Conservation (phyloP, 2,888 invertebrate genomes). For the Drosophila recens region DNA sequence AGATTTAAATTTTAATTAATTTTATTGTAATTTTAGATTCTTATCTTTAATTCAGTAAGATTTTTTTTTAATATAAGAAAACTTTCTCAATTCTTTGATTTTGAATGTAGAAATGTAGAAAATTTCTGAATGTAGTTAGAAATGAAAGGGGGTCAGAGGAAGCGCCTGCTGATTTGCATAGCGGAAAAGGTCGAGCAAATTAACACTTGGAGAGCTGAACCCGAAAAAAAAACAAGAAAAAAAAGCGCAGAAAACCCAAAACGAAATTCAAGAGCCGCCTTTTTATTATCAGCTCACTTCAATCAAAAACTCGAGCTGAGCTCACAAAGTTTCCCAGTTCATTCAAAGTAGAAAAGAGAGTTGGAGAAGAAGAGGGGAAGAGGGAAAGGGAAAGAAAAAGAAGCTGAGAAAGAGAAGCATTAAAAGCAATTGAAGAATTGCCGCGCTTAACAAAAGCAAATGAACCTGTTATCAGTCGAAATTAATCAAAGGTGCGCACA, state of each 20-base stretch:
- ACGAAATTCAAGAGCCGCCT: slow-evolving; percentile 16
- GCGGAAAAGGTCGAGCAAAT: slow-evolving; percentile 53
- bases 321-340: slow-evolving; percentile 45
- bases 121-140: background rate
- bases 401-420: slow-evolving; percentile 15
- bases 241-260: background rate
- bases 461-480: slow-evolving; percentile 81
- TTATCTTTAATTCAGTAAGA: no score
- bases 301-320: slow-evolving; percentile 54
- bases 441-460: slow-evolving; percentile 77
- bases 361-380: background rate
- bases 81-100: no score
- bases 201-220: slow-evolving; percentile 42
- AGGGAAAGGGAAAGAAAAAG: background rate
- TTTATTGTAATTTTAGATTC: no score
- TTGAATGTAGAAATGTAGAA: no score
- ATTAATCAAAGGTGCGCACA: slow-evolving; percentile 70
- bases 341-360: background rate
- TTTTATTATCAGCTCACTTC: slow-evolving; percentile 63
- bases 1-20: no score
- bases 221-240: background rate
- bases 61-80: no score
- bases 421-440: slow-evolving; percentile 71
- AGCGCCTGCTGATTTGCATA: slow-evolving; percentile 71
- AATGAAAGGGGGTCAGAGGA: slow-evolving; percentile 37